These are phyloP conservation scores for Aspidoscelis tigris DNA, from an alignment of 2,113 vertebrate genomes.

Conservation along the genomic window DNA sequence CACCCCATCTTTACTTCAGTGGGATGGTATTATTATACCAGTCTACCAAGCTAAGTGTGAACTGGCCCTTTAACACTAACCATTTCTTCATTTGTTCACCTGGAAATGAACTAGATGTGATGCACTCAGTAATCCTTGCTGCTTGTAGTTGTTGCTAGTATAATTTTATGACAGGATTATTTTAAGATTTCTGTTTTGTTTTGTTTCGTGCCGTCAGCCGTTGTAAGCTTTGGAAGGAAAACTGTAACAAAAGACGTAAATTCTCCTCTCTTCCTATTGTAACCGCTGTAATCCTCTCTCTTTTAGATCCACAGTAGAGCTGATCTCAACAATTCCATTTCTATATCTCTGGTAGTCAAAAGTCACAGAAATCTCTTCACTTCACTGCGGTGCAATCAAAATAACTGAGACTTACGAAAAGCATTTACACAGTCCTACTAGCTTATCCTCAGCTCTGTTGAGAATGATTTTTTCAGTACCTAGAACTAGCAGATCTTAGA, in stretches of 20 bases:
- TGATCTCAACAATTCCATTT: fast-evolving
- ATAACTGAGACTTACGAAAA: not conserved
- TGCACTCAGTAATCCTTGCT: too few species aligned
- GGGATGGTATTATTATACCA: too few species aligned
- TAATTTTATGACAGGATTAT: not conserved
- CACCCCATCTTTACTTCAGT: too few species aligned
- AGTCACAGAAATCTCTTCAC: not conserved
- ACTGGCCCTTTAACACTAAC: too few species aligned
- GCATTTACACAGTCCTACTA: not conserved
- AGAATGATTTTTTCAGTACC: not conserved
- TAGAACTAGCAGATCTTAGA: not conserved
- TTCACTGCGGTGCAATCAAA: not conserved
- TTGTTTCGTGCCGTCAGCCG: not conserved
- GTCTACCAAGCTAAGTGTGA: too few species aligned
- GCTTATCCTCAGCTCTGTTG: not conserved
- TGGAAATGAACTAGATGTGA: too few species aligned
- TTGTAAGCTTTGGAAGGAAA: not conserved
- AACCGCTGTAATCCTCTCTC: not conserved
- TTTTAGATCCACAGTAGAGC: not conserved
- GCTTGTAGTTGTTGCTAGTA: not conserved
- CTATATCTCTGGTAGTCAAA: not conserved
- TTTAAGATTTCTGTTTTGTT: not conserved
- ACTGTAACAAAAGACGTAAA: not conserved
- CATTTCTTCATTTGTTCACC: too few species aligned
- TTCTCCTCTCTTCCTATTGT: not conserved